Percentiles rank a stretch among this genome's conserved stretches.
phyloP scores from a whole-genome alignment of 2,888 invertebrate genomes.

The Blastobasis lacticolella region DNA sequence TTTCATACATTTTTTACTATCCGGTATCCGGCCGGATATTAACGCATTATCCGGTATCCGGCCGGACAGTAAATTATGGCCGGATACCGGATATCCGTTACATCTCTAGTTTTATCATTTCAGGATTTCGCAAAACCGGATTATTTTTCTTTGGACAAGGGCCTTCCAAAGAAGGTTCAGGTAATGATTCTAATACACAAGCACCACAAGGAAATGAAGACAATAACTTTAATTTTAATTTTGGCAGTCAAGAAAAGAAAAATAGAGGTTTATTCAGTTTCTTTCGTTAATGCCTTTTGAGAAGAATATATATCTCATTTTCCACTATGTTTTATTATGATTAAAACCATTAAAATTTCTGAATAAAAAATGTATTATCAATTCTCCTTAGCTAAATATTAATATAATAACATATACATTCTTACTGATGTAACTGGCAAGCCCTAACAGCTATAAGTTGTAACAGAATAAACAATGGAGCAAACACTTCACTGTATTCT shows the following conservation, averaged over 20 bases:
- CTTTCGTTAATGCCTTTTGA: slow-evolving; percentile 33
- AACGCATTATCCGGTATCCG: too few relatives aligned
- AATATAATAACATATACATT: not conserved
- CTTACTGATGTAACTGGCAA: slow-evolving; percentile 84
- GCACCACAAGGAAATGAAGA: slow-evolving; percentile 18
- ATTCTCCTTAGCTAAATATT: not conserved
- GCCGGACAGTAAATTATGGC: too few relatives aligned
- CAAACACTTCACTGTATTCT: slow-evolving; percentile 94
- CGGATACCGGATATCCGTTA: too few relatives aligned
- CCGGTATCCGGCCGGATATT: too few relatives aligned
- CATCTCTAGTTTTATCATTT: not conserved
- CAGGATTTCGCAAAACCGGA: slow-evolving; percentile 51
- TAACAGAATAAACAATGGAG: slow-evolving; percentile 91
- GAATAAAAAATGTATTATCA: not conserved
- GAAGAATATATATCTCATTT: slow-evolving; percentile 1
- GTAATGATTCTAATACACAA: slow-evolving; percentile 18
- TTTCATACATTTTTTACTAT: too few relatives aligned
- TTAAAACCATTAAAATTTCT: slow-evolving; percentile 5
- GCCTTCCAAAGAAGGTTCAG: slow-evolving; percentile 13
- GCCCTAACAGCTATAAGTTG: slow-evolving; percentile 94
- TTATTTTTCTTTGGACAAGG: slow-evolving; percentile 46
- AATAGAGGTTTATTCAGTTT: slow-evolving; percentile 52
- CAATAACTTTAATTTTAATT: slow-evolving; percentile 51
- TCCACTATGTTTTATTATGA: slow-evolving; percentile 6
- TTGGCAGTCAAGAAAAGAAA: slow-evolving; percentile 51